Evolutionary conservation across 30 jellyfish, hydroid and myxozoan species (phyloP), one percentile per base, ranked within the genome.

Genomic region (Cassiopea andromeda): DNA sequence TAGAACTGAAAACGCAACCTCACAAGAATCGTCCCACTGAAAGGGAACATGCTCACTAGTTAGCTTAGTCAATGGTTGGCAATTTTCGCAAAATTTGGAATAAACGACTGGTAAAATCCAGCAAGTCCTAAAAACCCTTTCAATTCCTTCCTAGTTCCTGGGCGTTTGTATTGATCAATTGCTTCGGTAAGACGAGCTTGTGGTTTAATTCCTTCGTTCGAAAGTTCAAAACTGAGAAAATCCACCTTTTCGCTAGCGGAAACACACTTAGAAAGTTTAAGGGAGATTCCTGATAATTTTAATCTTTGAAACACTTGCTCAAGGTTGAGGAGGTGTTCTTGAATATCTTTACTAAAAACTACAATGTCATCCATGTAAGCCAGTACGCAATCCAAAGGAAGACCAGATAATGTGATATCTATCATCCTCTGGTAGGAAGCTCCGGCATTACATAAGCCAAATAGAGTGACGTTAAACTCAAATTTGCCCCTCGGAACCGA

Each of bases 311-410:
- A 88, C 19, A 88, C 85, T 77, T 68, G 80, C 71, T 61, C 85
- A 43, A 78, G 91, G 49, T 88, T 71, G 59, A 44, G 86, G 57
- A 88, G 83, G 70, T 78, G 95, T 46, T 88, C 95, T 50, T 88
- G 85, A 78, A 88, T 77, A 7, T 27, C 67, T 64, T 57, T 44
- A 72, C 82, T 78, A 38, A 77, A 77, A 59, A 78, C 54, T 70
- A 68, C 95, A 18, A 88, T 88, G 86, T 88, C 95, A 78, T 88
- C 90, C 71, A 87, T 76, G 61, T 87, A 87, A 44, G 89, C 83
- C 7, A 77, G 69, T 5, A 87, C 89, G 1, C 85, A 77, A 54
- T 77, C 90, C 1, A 91, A 60, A 38, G 91, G 85, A 49, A 88
- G 84, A 12, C 80, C 85, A 2, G 95, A 78, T 66, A 88, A 77